Evolutionary conservation across 2,113 vertebrate genomes (phyloP).

Genomic region (Galeopterus variegatus): DNA sequence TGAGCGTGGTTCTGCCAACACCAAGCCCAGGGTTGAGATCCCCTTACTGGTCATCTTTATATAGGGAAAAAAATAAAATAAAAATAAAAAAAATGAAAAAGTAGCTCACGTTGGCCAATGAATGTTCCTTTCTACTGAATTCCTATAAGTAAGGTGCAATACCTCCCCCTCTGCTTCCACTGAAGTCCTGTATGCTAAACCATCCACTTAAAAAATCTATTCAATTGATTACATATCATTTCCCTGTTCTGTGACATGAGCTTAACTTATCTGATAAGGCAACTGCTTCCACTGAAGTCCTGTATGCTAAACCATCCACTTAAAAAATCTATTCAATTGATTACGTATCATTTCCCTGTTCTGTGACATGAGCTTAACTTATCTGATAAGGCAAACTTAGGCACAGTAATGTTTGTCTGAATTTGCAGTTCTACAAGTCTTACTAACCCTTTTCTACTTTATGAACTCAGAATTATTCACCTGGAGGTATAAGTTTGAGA

Average conservation of each 20-base stretch:
- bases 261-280: neutral
- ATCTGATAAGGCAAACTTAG: neutral
- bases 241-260: neutral
- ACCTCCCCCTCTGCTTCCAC: neutral
- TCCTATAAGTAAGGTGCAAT: neutral
- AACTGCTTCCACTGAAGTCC: neutral
- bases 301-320: neutral
- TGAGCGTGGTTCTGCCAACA: too few relatives aligned
- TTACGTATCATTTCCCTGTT: neutral
- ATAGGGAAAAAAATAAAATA: too few relatives aligned
- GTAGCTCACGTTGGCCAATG: neutral
- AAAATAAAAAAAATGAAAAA: neutral
- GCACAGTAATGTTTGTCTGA: neutral
- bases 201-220: too few relatives aligned
- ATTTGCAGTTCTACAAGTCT: neutral
- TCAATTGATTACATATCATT: neutral
- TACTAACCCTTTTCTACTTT: neutral
- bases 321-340: neutral
- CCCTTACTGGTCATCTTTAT: too few relatives aligned
- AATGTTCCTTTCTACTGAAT: neutral
- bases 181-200: neutral
- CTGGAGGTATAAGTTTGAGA: neutral
- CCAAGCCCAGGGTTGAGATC: too few relatives aligned
- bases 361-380: neutral
- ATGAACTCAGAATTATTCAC: neutral